Percentiles rank a stretch among this genome's conserved stretches.
These are phyloP conservation scores for Chrysodeixis includens DNA, from an alignment of 2,888 invertebrate genomes.

Conservation along the genomic window DNA sequence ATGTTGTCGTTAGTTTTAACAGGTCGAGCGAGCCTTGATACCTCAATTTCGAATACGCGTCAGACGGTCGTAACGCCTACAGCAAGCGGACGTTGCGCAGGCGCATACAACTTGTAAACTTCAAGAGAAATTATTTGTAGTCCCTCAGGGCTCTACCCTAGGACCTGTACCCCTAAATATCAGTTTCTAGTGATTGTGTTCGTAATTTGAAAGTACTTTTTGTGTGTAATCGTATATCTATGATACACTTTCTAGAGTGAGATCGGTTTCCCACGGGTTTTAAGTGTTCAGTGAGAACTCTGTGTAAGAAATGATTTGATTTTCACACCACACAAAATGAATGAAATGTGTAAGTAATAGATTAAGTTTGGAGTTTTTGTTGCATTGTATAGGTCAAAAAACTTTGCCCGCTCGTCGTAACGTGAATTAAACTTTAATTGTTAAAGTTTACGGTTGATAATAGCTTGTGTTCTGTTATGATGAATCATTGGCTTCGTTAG, in stretches of 20 bases:
- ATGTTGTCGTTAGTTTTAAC: slow-evolving; percentile 60
- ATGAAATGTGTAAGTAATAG: slow-evolving; percentile 84
- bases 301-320: slow-evolving; percentile 66
- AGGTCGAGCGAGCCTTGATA: slow-evolving; percentile 70
- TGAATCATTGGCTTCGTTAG: slow-evolving; percentile 62
- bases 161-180: slow-evolving; percentile 53
- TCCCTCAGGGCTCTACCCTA: slow-evolving; percentile 69
- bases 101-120: slow-evolving; percentile 65
- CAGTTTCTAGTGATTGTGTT: slow-evolving; percentile 50
- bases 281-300: slow-evolving; percentile 62
- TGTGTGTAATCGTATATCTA: slow-evolving; percentile 62
- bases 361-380: slow-evolving; percentile 38
- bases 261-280: slow-evolving; percentile 71
- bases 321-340: slow-evolving; percentile 68
- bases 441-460: slow-evolving; percentile 44
- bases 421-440: slow-evolving; percentile 30
- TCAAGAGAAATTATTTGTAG: slow-evolving; percentile 71
- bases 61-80: slow-evolving; percentile 85
- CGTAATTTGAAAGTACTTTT: slow-evolving; percentile 58
- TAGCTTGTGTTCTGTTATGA: slow-evolving; percentile 47
- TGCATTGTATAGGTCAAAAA: slow-evolving; percentile 25
- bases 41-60: slow-evolving; percentile 83
- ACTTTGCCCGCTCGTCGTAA: slow-evolving; percentile 2
- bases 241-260: slow-evolving; percentile 71
- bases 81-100: slow-evolving; percentile 81